Percentiles rank a stretch among this genome's conserved stretches.
Conservation (phyloP, 2,113 vertebrate genomes). For the Xiphophorus couchianus region DNA sequence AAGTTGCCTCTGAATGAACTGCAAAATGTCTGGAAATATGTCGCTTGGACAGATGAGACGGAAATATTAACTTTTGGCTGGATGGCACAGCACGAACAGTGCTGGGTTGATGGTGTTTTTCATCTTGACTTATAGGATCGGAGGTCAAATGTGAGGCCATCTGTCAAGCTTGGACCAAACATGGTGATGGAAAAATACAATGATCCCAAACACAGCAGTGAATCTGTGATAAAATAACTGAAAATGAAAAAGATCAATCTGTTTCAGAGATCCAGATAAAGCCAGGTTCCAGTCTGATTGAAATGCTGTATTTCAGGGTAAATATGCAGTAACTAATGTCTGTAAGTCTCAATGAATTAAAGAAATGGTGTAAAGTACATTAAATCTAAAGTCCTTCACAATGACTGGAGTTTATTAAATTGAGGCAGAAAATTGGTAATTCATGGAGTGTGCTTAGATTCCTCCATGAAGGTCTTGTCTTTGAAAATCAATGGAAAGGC, state of each 20-base stretch:
- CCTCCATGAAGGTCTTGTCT: not conserved
- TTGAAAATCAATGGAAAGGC: not conserved
- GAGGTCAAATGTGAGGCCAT: not conserved
- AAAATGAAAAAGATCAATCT: not conserved
- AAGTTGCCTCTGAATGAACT: no score
- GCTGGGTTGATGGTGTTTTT: not conserved
- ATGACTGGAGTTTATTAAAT: not conserved
- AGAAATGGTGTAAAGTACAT: not conserved
- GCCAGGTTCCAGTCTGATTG: not conserved
- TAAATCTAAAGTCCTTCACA: not conserved
- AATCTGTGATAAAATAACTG: not conserved
- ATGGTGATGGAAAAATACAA: not conserved
- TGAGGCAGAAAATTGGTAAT: not conserved
- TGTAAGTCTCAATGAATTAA: not conserved
- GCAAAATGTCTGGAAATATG: no score
- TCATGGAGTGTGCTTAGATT: not conserved
- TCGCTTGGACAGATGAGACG: no score
- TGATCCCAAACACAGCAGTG: not conserved
- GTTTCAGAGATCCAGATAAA: no score
- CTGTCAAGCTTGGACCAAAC: not conserved
- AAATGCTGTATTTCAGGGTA: no score
- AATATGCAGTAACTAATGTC: not conserved
- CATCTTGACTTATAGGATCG: not conserved
- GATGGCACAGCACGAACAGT: not conserved
- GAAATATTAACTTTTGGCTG: no score